Conservation (phyloP, 2,888 invertebrate species). For the Dioctria linearis region DNA sequence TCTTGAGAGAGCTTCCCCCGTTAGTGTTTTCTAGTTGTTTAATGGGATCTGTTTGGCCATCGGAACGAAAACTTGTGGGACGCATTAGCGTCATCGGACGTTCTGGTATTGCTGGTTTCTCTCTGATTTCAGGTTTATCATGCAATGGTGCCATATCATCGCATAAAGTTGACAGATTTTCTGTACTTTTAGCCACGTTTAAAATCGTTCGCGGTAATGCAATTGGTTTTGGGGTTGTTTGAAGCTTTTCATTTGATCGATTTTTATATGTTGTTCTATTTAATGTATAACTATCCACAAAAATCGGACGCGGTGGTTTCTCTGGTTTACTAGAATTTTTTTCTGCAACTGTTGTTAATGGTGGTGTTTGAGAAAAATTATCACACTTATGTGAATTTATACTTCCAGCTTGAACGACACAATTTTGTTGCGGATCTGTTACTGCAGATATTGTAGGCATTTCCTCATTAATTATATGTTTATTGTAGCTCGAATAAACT, state of each 20-base stretch:
- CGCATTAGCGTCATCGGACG: slow-evolving; percentile 67
- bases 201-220: slow-evolving; percentile 72
- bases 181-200: slow-evolving; percentile 62
- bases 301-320: slow-evolving; percentile 77
- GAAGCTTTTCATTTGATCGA: slow-evolving; percentile 51
- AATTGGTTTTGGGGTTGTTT: slow-evolving; percentile 67
- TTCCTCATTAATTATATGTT: slow-evolving; percentile 7
- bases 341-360: slow-evolving; percentile 54
- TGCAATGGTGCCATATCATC: slow-evolving; percentile 60
- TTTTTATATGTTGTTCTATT: slow-evolving; percentile 61
- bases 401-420: background rate
- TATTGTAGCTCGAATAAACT: background rate
- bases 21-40: slow-evolving; percentile 29
- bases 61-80: slow-evolving; percentile 57
- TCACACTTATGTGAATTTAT: slow-evolving; percentile 60
- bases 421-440: background rate
- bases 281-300: slow-evolving; percentile 61
- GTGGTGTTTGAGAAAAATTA: slow-evolving; percentile 60
- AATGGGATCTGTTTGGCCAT: slow-evolving; percentile 26
- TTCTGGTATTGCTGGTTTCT: slow-evolving; percentile 87
- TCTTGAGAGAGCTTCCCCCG: slow-evolving; percentile 54
- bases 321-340: slow-evolving; percentile 73
- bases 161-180: slow-evolving; percentile 60
- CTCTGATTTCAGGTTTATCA: slow-evolving; percentile 69
- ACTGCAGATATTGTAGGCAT: background rate